Percentiles rank a stretch among this genome's conserved stretches.
Conservation (phyloP, 2,888 invertebrate species). For the Cepaea hortensis region DNA sequence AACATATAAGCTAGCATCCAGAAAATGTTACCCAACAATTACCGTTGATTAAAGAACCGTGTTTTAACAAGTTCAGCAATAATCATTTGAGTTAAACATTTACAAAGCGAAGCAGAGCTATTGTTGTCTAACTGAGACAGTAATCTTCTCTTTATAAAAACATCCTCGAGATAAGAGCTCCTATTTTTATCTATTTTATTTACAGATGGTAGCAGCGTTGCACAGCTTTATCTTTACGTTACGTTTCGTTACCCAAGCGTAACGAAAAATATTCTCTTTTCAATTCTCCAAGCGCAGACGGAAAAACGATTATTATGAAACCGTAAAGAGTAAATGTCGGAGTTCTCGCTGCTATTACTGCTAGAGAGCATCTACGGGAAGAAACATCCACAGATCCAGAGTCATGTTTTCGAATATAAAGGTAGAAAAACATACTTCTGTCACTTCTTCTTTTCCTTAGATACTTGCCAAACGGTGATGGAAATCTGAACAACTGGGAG, state of each 20-base stretch:
- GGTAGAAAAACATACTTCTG: background rate
- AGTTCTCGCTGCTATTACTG: constrained; percentile 15
- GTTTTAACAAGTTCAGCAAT: no score
- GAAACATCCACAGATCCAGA: background rate
- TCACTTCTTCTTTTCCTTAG: background rate
- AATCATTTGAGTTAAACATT: no score
- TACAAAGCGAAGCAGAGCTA: no score
- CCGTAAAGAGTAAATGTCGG: constrained; percentile 28
- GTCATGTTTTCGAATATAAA: constrained; percentile 9
- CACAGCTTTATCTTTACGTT: background rate
- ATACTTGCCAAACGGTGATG: background rate
- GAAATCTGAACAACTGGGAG: background rate
- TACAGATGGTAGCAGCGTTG: background rate
- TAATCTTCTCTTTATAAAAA: no score
- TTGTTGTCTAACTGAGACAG: no score
- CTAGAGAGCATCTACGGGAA: background rate
- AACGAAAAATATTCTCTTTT: constrained; percentile 7
- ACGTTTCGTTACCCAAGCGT: constrained; percentile 1
- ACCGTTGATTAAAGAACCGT: no score
- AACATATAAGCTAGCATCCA: no score
- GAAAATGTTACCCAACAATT: no score
- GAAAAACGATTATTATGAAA: background rate
- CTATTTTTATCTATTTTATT: background rate
- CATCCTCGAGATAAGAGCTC: no score
- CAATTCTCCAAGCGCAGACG: background rate